Evolutionary conservation across 2,888 invertebrate genomes (phyloP).

Genomic region (Chorisops tibialis): DNA sequence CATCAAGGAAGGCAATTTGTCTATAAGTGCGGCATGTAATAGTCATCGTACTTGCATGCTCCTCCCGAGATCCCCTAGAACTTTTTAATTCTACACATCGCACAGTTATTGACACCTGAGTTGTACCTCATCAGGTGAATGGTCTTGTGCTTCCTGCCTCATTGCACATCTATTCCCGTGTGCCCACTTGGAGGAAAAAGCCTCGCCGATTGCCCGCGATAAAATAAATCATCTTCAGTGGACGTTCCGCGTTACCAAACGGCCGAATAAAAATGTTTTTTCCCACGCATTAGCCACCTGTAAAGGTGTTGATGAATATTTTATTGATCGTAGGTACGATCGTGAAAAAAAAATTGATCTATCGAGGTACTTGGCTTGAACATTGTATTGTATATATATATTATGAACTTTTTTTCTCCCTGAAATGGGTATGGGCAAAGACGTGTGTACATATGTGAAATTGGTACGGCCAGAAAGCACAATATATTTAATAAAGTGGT

Average conservation of each 20-base stretch:
- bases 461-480: no score
- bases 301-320: neutral
- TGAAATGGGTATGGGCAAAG: no score
- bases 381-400: no score
- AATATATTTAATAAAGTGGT: no score
- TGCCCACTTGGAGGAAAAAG: neutral
- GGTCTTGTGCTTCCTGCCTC: neutral
- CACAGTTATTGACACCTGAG: neutral
- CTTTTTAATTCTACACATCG: neutral
- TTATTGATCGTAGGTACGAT: no score
- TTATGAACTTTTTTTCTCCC: no score
- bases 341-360: no score
- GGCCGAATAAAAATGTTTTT: neutral
- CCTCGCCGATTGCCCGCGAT: slow-evolving; percentile 8
- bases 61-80: neutral
- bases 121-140: neutral
- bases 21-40: no score
- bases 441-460: no score
- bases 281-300: slow-evolving; percentile 3
- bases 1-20: slow-evolving; percentile 1
- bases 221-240: slow-evolving; percentile 6
- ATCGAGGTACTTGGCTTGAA: no score
- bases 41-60: neutral
- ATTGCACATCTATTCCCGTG: neutral
- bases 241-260: neutral